phyloP scores from a whole-genome alignment of 2,113 vertebrate species.

The Barnardius zonarius region DNA sequence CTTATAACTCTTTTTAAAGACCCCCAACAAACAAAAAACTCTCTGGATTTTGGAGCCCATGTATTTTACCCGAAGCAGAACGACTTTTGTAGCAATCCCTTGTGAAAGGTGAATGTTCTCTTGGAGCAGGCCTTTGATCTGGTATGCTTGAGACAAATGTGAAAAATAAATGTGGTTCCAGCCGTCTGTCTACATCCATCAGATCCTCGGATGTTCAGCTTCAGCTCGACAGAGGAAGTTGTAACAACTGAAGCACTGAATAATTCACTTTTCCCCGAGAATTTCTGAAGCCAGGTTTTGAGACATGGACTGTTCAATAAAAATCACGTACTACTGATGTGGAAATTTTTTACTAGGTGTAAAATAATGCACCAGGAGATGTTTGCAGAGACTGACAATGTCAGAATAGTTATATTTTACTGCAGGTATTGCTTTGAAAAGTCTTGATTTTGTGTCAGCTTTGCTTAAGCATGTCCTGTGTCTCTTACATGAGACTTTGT shows the following conservation, averaged over 20 bases:
- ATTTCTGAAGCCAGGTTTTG: constrained; percentile 9
- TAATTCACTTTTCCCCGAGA: background rate
- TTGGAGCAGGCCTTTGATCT: background rate
- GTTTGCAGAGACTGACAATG: constrained; percentile 74
- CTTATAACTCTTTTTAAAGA: background rate
- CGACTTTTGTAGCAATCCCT: background rate
- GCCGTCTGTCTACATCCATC: background rate
- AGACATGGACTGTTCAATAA: constrained; percentile 29
- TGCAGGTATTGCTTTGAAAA: constrained; percentile 68
- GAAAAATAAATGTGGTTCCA: background rate
- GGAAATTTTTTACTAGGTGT: constrained; percentile 62
- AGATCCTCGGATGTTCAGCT: background rate
- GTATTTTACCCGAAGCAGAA: background rate
- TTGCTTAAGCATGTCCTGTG: constrained; percentile 60
- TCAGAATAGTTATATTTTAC: constrained; percentile 71
- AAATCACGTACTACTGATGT: constrained; percentile 55
- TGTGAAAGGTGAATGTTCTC: background rate
- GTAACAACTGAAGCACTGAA: background rate
- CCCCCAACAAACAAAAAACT: background rate
- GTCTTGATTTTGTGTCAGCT: constrained; percentile 77
- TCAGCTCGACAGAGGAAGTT: background rate
- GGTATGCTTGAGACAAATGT: background rate
- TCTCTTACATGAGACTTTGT: constrained; percentile 2
- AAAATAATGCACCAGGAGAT: constrained; percentile 56
- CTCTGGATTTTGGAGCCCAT: background rate